Base-by-base conservation (phyloP, 2,113 vertebrate genomes). In the Origma solitaria region DNA sequence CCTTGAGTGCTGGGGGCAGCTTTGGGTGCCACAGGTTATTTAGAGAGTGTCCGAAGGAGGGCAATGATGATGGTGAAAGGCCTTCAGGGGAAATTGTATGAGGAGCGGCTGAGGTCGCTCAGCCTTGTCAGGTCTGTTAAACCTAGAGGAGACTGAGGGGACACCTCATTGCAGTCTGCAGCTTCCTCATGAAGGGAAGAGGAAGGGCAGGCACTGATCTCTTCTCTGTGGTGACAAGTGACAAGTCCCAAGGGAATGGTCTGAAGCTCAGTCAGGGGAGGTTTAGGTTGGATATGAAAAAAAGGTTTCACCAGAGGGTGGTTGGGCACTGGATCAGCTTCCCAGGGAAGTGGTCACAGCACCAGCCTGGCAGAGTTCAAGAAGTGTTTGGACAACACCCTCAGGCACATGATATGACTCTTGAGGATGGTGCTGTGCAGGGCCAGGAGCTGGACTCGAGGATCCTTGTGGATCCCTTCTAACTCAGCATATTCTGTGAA, bases 51-150 rank as follows among this genome's bases (percentile, higher is more conserved):
- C 37, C 71, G 50, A 35, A 50, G 51, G 35, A 66, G 60, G 21
- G 20, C 19, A 7, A 6, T 5, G 5, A 42, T 0, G 25, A 17
- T 25, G 35, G 13, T 30, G 9, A 58, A 42, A 16, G 71, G 37
- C 7, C 61, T 42, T 25, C 2, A 42, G 31, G 13, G 1, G 51
- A 66, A 35, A 4, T 1, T 0, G 0, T 31, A 35, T 17, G 25
- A 76, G 17, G 24, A 35, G 2, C 21, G 31, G 6, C 61, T 86
- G 61, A 76, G 25, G 31, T 50, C 25, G 17, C 21, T 25, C 11
- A n/a, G n/a, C n/a, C n/a, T n/a, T n/a, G n/a, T n/a, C n/a, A n/a
- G 17, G 0, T 50, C 0, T 85, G 13, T 42, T 57, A 61, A 66
- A 44, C 44, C 13, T 76, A 31, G 81, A 70, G 31, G 24, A 76